Percentiles rank a stretch among this genome's conserved stretches.
Conservation (phyloP, 2,113 vertebrate species). For the Erpornis zantholeuca region DNA sequence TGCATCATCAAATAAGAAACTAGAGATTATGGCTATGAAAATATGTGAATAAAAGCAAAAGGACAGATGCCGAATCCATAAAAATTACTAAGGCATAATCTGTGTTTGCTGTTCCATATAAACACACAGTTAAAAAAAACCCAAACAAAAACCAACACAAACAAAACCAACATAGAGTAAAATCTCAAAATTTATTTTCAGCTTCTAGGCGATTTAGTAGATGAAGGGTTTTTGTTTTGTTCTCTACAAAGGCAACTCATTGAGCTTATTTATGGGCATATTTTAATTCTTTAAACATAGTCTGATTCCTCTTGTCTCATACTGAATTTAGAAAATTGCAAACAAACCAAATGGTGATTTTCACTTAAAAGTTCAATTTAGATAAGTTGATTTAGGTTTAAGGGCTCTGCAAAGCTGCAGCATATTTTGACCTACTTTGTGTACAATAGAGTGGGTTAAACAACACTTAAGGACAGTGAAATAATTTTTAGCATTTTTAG, state of each 20-base stretch:
- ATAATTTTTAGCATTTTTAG: neutral
- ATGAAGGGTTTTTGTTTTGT: neutral
- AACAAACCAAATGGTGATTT: constrained; percentile 36
- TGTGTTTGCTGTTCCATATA: constrained; percentile 37
- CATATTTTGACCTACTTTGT: constrained; percentile 41
- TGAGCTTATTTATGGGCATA: neutral
- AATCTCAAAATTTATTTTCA: constrained; percentile 5
- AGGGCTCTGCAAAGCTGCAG: neutral
- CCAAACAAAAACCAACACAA: neutral
- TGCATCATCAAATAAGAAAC: constrained; percentile 46
- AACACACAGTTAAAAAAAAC: neutral
- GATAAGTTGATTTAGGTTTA: constrained; percentile 26
- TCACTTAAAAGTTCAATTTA: constrained; percentile 23
- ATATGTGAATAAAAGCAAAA: constrained; percentile 58
- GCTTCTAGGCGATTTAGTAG: neutral
- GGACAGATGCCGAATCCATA: constrained; percentile 33
- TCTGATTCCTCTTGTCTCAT: neutral
- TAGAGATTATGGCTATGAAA: neutral
- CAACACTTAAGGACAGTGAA: neutral
- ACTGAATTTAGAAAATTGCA: constrained; percentile 14
- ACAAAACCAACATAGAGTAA: neutral
- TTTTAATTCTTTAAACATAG: constrained; percentile 3
- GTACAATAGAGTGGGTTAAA: neutral
- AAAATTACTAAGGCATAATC: constrained; percentile 51
- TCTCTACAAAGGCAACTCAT: neutral